Evolutionary conservation across 2,113 vertebrate species (phyloP), one percentile per base, ranked within the genome.

Genomic region (Gulo gulo): DNA sequence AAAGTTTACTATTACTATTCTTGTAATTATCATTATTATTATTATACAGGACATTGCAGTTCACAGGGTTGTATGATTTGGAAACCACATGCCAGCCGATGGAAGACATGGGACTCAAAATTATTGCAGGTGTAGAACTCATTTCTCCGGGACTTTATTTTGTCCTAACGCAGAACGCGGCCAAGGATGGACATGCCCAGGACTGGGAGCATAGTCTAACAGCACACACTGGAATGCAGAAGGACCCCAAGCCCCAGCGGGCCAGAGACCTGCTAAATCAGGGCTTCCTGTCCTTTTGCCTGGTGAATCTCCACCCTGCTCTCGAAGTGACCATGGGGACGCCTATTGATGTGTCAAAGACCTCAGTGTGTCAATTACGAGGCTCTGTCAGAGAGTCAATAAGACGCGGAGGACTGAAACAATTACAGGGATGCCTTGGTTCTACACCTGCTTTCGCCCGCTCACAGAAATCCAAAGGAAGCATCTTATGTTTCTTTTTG

Each of bases 241-340:
- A 88, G 7, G 52, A 52, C 1, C 45, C 50, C 1, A n/a, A 26
- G 6, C 31, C 29, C 78, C 26, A 36, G 4, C 1, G 21, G 39
- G 20, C 7, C 36, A 20, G 10, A 45, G 13, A 7, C 20, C 15
- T 55, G 39, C 21, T 12, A 16, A 69, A 2, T 82, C 20, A 71
- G 65, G 73, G 21, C 39, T 90, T 80, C 55, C n/a, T 9, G 15
- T 36, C 12, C 2, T 0, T 45, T 76, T 73, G 12, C 16, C 6
- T 14, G 5, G 29, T 0, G 1, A 1, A 1, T 79, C 2, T 42
- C 61, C 15, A 42, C 47, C 36, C 18, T 14, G 7, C 76, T 76
- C 74, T 91, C 11, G 29, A 91, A 80, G 6, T 31, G 61, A 59
- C 42, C n/a, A 0, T 0, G 39, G 76, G 78, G 39, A 39, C 21